phyloP scores from a whole-genome alignment of 2,888 invertebrate genomes.

The Agelastica alni region DNA sequence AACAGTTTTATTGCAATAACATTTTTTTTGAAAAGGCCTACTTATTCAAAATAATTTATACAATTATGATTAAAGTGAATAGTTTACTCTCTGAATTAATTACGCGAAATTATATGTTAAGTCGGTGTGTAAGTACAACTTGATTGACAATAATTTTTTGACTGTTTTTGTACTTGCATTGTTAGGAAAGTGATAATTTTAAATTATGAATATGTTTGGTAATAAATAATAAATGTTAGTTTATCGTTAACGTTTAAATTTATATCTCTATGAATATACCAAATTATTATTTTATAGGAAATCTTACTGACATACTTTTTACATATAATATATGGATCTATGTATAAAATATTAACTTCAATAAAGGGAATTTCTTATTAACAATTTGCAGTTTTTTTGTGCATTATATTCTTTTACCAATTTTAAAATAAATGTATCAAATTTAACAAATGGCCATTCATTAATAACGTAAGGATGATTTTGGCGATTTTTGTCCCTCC shows the following conservation, averaged over 20 bases:
- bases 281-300: slow-evolving; percentile 32
- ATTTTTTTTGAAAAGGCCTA: too few species aligned
- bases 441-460: too few species aligned
- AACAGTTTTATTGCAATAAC: neutral
- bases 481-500: too few species aligned
- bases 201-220: slow-evolving; percentile 5
- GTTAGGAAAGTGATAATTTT: slow-evolving; percentile 10
- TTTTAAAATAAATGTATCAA: too few species aligned
- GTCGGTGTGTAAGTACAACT: neutral
- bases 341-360: slow-evolving; percentile 30
- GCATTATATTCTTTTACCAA: too few species aligned
- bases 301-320: slow-evolving; percentile 25
- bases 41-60: too few species aligned
- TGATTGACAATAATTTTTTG: slow-evolving; percentile 12
- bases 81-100: too few species aligned
- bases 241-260: slow-evolving; percentile 7
- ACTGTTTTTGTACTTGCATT: neutral
- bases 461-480: too few species aligned
- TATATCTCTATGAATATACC: slow-evolving; percentile 25
- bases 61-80: too few species aligned
- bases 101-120: neutral
- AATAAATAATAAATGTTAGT: neutral
- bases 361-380: slow-evolving; percentile 30
- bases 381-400: neutral
- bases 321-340: slow-evolving; percentile 27